Evolutionary conservation across 1,140 invertebrate species (phyloP), one percentile per base, ranked within the genome.

Genomic region (Drosophila serrata): DNA sequence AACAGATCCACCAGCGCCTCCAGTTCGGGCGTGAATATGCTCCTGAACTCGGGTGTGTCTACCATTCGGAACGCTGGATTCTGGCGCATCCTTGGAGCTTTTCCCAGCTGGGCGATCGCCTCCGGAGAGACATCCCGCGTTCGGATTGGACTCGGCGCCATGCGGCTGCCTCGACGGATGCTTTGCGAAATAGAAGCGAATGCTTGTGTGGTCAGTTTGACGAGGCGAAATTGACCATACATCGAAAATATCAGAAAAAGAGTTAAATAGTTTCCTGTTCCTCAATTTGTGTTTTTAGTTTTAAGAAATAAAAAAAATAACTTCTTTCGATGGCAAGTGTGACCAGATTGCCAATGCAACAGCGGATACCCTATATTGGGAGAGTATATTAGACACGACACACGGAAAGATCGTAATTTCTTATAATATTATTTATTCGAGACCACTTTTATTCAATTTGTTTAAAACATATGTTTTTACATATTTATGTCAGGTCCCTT

Each of bases 1-100:
- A 99, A 99, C 19, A 99, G 57, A 13, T 93, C 91, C 22, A 95
- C 93, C 5, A 99, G 93, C 11, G 91, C 88, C 13, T 94, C 92
- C 15, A 99, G 93, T 93, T 99, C 91, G 5, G 82, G 75, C 96
- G 97, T 97, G 82, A 99, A 98, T 49, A 99, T 94, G 11, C 94
- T 95, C 65, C 95, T 94, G 86, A 98, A 99, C 93, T 97, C 95
- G 11, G 94, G 93, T 15, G 93, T 94, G 77, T 97, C 94, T 4
- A 97, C 82, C 85, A 95, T 96, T 61, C 93, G 94, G n/a, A 97
- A 95, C 3, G 95, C 90, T 1, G 96, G 96, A 91, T 96, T 92
- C 72, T 94, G 93, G 49, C 96, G 93, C 74, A 93, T 93, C 80
- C 93, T 94, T 19, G 94, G 64, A 5, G 93, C 81, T 68, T 92